phyloP scores from a whole-genome alignment of 2,113 vertebrate genomes.

The Neolamprologus modestus region DNA sequence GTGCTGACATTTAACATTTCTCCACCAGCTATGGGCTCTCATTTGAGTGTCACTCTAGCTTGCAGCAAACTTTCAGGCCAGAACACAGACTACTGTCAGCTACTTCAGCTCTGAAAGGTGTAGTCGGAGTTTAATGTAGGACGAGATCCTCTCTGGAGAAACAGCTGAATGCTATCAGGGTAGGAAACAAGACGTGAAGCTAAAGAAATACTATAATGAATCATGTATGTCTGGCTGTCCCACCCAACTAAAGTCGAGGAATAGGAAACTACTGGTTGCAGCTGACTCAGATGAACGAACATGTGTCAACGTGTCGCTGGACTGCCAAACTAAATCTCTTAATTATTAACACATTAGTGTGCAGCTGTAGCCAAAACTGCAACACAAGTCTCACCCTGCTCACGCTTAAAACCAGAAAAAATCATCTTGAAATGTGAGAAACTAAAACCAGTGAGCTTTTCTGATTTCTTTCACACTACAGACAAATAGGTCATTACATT shows the following conservation, averaged over 20 bases:
- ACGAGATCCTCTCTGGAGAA: not conserved
- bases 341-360: not conserved
- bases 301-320: not conserved
- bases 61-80: not conserved
- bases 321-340: not conserved
- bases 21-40: not conserved
- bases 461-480: not conserved
- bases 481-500: not conserved
- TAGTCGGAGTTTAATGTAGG: not conserved
- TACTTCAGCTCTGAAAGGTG: not conserved
- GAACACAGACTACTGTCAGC: not conserved
- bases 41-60: not conserved
- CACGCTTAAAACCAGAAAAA: fast-evolving
- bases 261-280: not conserved
- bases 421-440: not conserved
- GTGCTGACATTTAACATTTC: not conserved
- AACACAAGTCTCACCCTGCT: not conserved
- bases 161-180: not conserved
- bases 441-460: not conserved
- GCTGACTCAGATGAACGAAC: not conserved
- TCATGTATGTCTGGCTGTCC: not conserved
- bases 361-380: not conserved
- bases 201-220: not conserved
- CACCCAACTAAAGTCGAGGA: not conserved
- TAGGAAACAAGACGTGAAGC: not conserved